These are phyloP conservation scores for Alexandromys fortis DNA, from an alignment of 2,113 vertebrate genomes.

Conservation along the genomic window DNA sequence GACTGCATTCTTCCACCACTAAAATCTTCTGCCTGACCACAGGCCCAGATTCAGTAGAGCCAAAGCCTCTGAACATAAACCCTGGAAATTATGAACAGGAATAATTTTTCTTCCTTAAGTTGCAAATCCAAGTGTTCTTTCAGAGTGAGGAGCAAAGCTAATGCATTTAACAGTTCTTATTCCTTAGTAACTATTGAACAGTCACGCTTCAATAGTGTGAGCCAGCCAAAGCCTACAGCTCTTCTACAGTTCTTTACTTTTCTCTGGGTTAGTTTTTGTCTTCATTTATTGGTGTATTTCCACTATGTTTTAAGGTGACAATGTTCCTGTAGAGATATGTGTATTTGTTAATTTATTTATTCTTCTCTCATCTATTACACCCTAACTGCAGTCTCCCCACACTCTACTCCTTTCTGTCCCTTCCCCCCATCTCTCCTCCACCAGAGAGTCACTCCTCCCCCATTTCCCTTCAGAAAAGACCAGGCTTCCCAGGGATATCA, in stretches of 20 bases:
- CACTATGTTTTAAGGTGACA: slow-evolving; percentile 26
- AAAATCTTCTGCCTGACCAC: background rate
- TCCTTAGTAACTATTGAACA: background rate
- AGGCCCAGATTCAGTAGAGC: background rate
- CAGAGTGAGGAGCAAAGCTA: background rate
- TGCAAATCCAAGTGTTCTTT: background rate
- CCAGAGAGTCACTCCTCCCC: background rate
- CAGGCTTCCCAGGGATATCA: background rate
- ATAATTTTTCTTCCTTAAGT: background rate
- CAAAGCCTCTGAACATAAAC: background rate
- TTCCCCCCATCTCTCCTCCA: background rate
- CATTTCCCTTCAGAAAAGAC: background rate
- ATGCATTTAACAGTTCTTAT: background rate
- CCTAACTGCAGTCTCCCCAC: background rate
- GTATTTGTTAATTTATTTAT: background rate
- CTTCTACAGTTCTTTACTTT: background rate
- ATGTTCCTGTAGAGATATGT: background rate
- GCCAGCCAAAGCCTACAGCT: background rate
- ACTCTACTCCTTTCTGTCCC: background rate
- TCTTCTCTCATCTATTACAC: background rate
- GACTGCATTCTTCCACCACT: background rate
- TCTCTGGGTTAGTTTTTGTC: background rate
- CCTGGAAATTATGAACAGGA: background rate
- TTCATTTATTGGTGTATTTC: background rate
- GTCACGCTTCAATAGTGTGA: background rate